These are phyloP conservation scores for Hirtodrosophila confusa DNA, from an alignment of 2,888 invertebrate genomes.

Conservation along the genomic window DNA sequence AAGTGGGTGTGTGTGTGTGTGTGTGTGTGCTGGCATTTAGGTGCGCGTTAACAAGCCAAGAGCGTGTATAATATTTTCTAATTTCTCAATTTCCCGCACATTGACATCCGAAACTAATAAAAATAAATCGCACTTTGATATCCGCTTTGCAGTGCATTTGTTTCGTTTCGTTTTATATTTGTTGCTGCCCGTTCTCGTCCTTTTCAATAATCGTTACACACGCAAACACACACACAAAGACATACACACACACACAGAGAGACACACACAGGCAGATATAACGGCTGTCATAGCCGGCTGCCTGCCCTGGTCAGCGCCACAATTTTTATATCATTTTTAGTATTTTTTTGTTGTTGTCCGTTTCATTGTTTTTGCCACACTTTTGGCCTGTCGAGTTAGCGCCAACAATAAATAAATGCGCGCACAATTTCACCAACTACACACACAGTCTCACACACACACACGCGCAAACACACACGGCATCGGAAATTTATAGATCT, in stretches of 20 bases:
- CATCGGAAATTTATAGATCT: constrained; percentile 72
- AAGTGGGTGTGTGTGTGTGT: constrained; percentile 1
- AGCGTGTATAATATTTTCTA: constrained; percentile 78
- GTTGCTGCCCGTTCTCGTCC: constrained; percentile 32
- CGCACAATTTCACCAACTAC: constrained; percentile 58
- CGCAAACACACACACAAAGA: constrained; percentile 29
- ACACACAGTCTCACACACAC: constrained; percentile 8
- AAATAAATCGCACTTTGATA: constrained; percentile 81
- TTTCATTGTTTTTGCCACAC: constrained; percentile 56
- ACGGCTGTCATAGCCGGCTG: constrained; percentile 50
- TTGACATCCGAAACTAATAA: constrained; percentile 81
- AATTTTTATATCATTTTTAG: constrained; percentile 72
- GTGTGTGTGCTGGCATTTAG: constrained; percentile 44
- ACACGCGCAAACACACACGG: constrained; percentile 7
- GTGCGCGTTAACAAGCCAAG: constrained; percentile 65
- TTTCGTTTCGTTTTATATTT: constrained; percentile 31
- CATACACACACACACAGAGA: constrained; percentile 24
- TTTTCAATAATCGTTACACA: constrained; percentile 69
- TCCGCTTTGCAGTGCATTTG: constrained; percentile 61
- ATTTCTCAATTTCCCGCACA: constrained; percentile 81
- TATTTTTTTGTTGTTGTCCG: constrained; percentile 37
- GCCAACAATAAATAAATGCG: constrained; percentile 76
- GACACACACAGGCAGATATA: constrained; percentile 43
- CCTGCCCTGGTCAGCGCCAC: constrained; percentile 46
- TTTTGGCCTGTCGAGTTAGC: constrained; percentile 72